Percentiles rank a stretch among this genome's conserved stretches.
These are phyloP conservation scores for Lasioglossum figueresi DNA, from an alignment of 2,888 invertebrate genomes.

Conservation along the genomic window DNA sequence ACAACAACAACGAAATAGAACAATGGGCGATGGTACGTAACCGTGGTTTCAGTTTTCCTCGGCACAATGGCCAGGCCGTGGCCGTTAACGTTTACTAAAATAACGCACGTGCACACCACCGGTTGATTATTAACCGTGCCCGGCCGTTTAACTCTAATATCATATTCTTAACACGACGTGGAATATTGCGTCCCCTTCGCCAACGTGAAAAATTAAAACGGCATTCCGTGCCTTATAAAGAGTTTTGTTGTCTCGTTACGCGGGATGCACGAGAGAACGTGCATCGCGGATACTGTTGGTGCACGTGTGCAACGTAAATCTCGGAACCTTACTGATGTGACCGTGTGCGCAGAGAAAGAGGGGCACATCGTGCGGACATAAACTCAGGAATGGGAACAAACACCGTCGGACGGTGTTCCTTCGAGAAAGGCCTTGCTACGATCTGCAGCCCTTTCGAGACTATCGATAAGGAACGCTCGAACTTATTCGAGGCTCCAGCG, in stretches of 20 bases:
- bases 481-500: constrained; percentile 4
- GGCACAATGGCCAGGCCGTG: neutral
- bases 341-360: constrained; percentile 44
- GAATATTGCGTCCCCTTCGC: constrained; percentile 50
- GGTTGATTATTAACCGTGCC: constrained; percentile 34
- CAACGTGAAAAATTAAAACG: constrained; percentile 61
- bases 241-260: constrained; percentile 80
- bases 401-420: constrained; percentile 58
- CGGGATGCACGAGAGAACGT: constrained; percentile 71
- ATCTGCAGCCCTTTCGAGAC: constrained; percentile 23
- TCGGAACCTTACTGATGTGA: constrained; percentile 70
- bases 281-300: constrained; percentile 65
- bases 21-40: neutral
- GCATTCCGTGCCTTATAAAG: constrained; percentile 77
- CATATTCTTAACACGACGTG: constrained; percentile 60
- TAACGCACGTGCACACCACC: constrained; percentile 29
- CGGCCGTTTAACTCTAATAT: constrained; percentile 54
- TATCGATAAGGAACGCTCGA: constrained; percentile 31
- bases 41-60: neutral
- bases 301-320: constrained; percentile 80
- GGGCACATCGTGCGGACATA: constrained; percentile 51
- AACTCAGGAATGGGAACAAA: constrained; percentile 66
- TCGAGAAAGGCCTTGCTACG: constrained; percentile 44
- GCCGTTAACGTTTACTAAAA: neutral
- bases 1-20: neutral